Conservation (phyloP, 2,113 vertebrate genomes). For the Shinisaurus crocodilurus region DNA sequence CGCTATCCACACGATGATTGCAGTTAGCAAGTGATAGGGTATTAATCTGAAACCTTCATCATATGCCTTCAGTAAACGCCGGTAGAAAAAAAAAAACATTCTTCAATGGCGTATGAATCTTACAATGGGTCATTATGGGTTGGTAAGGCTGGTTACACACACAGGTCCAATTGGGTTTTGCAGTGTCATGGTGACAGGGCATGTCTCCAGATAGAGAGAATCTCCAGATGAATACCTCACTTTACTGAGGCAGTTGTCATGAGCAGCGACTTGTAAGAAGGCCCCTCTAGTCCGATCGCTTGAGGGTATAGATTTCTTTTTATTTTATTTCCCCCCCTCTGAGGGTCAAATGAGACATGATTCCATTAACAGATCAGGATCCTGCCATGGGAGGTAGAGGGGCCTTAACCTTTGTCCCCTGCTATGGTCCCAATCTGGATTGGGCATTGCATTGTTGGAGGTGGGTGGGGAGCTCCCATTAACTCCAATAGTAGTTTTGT, state of each 20-base stretch:
- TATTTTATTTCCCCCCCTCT: too few species aligned
- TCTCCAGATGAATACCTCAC: neutral
- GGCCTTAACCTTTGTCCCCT: neutral
- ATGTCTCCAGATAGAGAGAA: neutral
- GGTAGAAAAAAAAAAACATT: neutral
- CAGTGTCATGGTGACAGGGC: neutral
- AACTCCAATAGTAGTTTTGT: too few species aligned
- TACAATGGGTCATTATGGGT: neutral
- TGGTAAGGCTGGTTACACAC: neutral
- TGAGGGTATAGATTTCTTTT: neutral
- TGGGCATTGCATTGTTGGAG: neutral
- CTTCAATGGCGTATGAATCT: too few species aligned
- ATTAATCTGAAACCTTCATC: conserved; percentile 1
- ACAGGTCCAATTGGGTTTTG: neutral
- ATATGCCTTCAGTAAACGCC: neutral
- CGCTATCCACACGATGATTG: neutral
- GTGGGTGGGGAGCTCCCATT: neutral
- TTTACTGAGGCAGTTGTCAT: neutral
- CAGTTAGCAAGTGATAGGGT: neutral
- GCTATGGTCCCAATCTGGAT: neutral
- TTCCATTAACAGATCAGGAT: neutral
- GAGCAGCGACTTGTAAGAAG: neutral
- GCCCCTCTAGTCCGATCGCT: neutral
- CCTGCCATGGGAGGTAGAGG: neutral
- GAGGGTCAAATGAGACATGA: neutral